Conservation (phyloP, 1,140 invertebrate genomes). For the Apocrypta bakeri region DNA sequence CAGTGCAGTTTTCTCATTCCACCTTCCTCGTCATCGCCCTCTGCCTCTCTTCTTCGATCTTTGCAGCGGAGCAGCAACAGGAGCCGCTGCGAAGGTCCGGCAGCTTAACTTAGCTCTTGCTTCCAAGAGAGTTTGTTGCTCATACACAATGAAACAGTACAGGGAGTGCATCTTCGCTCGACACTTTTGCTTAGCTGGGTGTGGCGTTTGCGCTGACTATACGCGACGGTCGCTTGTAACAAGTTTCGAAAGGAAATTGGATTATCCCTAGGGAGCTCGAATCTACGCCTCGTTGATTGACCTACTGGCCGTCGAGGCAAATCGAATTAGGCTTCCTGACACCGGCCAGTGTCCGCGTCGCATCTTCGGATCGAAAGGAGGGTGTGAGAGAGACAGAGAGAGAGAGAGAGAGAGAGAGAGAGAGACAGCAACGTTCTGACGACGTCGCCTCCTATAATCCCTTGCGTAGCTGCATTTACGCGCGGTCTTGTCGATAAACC, state of each 20-base stretch:
- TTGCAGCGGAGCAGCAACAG: no score
- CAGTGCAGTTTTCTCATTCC: not conserved
- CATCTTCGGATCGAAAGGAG: not conserved
- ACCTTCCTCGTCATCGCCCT: no score
- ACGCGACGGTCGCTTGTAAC: not conserved
- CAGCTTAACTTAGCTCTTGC: not conserved
- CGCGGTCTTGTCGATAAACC: not conserved
- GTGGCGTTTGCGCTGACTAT: not conserved
- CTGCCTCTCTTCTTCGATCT: no score
- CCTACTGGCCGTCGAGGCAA: not conserved
- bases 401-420: not conserved
- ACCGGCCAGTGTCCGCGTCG: not conserved
- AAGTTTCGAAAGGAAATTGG: slow-evolving; percentile 28
- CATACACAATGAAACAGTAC: not conserved
- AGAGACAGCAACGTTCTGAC: not conserved
- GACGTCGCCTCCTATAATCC: no score
- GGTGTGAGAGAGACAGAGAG: not conserved
- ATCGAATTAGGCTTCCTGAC: slow-evolving; percentile 40
- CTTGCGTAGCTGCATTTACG: not conserved
- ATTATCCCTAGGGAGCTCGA: slow-evolving; percentile 26
- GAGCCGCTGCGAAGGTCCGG: no score
- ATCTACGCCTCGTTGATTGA: slow-evolving; percentile 25
- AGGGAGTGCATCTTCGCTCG: not conserved
- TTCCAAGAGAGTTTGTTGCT: not conserved
- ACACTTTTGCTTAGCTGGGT: not conserved